phyloP scores from a whole-genome alignment of 2,888 invertebrate species.

The Gisinianus flammeolus region DNA sequence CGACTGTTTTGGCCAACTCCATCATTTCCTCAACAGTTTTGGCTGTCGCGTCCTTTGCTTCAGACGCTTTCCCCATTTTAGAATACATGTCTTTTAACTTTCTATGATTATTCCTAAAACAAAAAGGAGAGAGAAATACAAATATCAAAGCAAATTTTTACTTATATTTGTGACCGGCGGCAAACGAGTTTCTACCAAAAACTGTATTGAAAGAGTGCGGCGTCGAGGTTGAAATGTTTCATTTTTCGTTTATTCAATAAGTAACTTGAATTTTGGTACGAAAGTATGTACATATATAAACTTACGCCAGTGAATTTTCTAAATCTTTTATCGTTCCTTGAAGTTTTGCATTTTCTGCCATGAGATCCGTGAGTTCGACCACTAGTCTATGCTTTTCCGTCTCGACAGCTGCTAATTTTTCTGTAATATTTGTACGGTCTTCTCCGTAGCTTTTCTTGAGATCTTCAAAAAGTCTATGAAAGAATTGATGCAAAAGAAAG shows the following conservation, averaged over 20 bases:
- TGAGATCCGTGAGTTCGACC: conserved; percentile 43
- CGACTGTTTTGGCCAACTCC: conserved; percentile 47
- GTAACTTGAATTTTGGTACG: too few species aligned
- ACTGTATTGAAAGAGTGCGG: too few species aligned
- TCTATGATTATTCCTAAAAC: conserved; percentile 27
- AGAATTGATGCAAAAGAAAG: background rate
- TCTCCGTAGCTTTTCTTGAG: conserved; percentile 51
- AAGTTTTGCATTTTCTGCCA: conserved; percentile 46
- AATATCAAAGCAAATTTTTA: too few species aligned
- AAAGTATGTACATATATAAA: conserved; percentile 1
- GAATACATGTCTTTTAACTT: conserved; percentile 35
- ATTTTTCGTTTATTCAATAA: too few species aligned
- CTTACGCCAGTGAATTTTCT: conserved; percentile 49
- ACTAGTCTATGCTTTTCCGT: conserved; percentile 50
- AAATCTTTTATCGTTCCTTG: conserved; percentile 44
- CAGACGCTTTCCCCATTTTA: conserved; percentile 41
- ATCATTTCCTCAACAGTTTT: conserved; percentile 53
- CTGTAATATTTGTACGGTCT: conserved; percentile 45
- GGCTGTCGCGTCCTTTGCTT: conserved; percentile 47
- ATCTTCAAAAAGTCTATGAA: conserved; percentile 52
- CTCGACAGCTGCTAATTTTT: conserved; percentile 47
- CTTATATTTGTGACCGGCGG: too few species aligned
- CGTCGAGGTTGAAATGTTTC: too few species aligned
- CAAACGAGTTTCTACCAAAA: too few species aligned
- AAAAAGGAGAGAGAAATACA: too few species aligned